Base-by-base conservation (phyloP, 2,888 invertebrate genomes). In the Lasioglossum leucozonium region DNA sequence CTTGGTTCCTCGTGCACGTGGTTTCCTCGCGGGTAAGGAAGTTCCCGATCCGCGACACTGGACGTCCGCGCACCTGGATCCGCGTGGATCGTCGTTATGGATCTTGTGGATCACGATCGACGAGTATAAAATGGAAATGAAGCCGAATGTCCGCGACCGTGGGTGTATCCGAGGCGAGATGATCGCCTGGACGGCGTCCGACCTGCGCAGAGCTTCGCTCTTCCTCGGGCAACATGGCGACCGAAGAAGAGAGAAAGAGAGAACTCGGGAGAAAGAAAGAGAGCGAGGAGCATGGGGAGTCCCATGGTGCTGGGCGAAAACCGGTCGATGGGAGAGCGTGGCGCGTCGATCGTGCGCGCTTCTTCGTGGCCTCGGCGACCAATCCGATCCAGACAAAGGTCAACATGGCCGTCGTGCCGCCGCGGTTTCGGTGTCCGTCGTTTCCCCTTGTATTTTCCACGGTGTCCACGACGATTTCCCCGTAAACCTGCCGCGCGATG, bases 261-360 rank as follows among this genome's bases (percentile, higher is more conserved):
- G 10, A n/a, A 55, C n/a, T n/a, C 4, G 55, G 3, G n/a, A n/a
- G 55, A 55, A 55, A 55, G 55, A 55, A 10, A n/a, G 55, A 55
- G 55, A 55, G 34, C 34, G 55, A 55, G 78, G 82, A 78, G 73
- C 67, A 79, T 82, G 79, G 76, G 76, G 79, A 79, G 71, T 80
- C 72, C 37, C 67, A 62, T 62, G 62, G 62, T 37, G 67, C 67
- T 72, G 69, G 79, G 78, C 22, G 81, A 87, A 90, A 91, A 92
- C 92, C 93, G 94, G 92, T 94, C 93, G 93, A 93, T 93, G 91
- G 75, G 58, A 37, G 85, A 34, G 22, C 34, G 84, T 65, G 77
- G 82, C 86, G 86, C 86, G 76, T 78, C 86, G 85, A 76, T 87
- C 87, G 90, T 81, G 47, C 73, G 77, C 58, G 77, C 26, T 69